Evolutionary conservation across 2,797 vertebrate genomes (phyloP).

Genomic region (Yasuhikotakia modesta): DNA sequence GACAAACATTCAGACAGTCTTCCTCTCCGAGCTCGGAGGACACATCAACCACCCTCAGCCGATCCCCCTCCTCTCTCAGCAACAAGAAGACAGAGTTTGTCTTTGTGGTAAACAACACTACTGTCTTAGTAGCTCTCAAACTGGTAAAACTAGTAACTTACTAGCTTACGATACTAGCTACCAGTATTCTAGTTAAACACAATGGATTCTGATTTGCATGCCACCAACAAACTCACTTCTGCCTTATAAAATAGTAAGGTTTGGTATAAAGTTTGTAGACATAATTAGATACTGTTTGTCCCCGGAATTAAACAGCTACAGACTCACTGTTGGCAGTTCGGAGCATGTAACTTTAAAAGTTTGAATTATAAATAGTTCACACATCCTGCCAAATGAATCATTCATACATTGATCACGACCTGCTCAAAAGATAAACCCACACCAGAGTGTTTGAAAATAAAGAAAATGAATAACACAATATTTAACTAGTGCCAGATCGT

Average conservation of each 20-base stretch:
- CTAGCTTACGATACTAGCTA: neutral
- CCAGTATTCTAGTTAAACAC: neutral
- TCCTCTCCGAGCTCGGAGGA: constrained; percentile 78
- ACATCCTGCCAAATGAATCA: neutral
- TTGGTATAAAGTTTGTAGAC: constrained; percentile 35
- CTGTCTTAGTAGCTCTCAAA: neutral
- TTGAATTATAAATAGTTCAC: constrained; percentile 1
- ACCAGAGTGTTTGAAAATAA: neutral
- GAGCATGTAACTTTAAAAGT: constrained; percentile 3
- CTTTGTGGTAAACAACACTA: constrained; percentile 84
- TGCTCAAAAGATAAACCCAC: neutral
- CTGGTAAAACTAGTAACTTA: neutral
- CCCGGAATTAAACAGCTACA: constrained; percentile 14
- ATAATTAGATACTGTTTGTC: constrained; percentile 28
- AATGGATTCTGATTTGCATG: constrained; percentile 3
- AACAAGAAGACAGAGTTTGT: constrained; percentile 90
- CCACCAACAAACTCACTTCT: constrained; percentile 2
- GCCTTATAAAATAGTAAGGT: neutral
- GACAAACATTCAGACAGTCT: constrained; percentile 90
- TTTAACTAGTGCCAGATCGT: neutral
- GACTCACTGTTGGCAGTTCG: neutral
- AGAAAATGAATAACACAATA: neutral
- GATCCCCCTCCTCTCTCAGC: constrained; percentile 76
- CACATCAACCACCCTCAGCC: constrained; percentile 77
- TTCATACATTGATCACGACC: neutral